Conservation (phyloP, 1,140 invertebrate species). For the Condylostylus longicornis region DNA sequence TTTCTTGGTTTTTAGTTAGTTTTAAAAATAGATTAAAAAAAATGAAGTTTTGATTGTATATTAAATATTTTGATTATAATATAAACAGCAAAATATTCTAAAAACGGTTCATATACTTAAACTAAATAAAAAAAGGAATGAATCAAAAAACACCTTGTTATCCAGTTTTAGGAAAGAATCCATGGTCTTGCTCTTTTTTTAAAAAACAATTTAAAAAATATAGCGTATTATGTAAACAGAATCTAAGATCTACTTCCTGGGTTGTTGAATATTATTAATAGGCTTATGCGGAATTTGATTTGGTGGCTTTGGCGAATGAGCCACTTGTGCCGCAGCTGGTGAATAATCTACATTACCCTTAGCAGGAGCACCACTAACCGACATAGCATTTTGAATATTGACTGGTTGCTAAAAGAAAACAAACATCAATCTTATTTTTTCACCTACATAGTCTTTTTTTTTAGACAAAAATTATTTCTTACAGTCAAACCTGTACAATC, state of each 20-base stretch:
- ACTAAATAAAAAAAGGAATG: too few species aligned
- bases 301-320: constrained; percentile 58
- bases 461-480: constrained; percentile 3
- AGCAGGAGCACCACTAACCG: constrained; percentile 61
- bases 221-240: too few species aligned
- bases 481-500: constrained; percentile 31
- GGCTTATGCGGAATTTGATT: constrained; percentile 41
- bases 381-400: constrained; percentile 51
- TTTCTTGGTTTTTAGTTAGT: too few species aligned
- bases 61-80: too few species aligned
- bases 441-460: not conserved
- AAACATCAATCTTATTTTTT: constrained; percentile 14
- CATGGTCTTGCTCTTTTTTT: too few species aligned
- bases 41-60: too few species aligned
- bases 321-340: constrained; percentile 63
- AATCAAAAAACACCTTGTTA: too few species aligned
- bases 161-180: too few species aligned
- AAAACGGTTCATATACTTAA: too few species aligned
- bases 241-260: constrained; percentile 57
- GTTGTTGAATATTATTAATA: constrained; percentile 54
- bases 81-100: too few species aligned
- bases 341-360: constrained; percentile 76
- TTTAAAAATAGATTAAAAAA: too few species aligned
- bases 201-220: too few species aligned
- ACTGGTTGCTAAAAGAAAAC: constrained; percentile 29